phyloP scores from a whole-genome alignment of 2,797 vertebrate species.

The Thamnophis elegans region DNA sequence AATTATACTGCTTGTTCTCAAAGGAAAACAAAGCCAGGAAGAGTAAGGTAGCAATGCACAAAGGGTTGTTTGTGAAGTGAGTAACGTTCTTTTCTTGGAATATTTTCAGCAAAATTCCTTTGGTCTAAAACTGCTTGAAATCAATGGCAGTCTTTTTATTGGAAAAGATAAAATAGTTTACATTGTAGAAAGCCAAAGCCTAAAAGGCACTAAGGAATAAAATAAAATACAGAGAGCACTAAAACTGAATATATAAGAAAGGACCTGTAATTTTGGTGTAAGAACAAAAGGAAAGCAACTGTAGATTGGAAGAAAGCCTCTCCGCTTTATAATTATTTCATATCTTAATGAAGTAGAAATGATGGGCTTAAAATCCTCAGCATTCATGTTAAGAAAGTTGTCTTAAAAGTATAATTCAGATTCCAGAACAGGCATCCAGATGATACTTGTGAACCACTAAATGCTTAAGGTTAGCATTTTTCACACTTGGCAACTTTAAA shows the following conservation, averaged over 20 bases:
- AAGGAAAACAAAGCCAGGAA: slow-evolving; percentile 73
- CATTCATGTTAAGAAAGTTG: background rate
- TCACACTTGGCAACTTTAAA: background rate
- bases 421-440: background rate
- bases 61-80: slow-evolving; percentile 36
- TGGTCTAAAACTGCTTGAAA: background rate
- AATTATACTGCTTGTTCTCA: slow-evolving; percentile 48
- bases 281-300: background rate
- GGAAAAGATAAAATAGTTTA: background rate
- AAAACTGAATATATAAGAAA: background rate
- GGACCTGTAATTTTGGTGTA: background rate
- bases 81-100: background rate
- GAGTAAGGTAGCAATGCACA: slow-evolving; percentile 26
- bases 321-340: background rate
- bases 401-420: background rate
- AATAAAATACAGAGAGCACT: background rate
- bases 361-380: background rate
- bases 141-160: background rate
- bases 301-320: background rate
- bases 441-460: background rate
- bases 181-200: background rate
- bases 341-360: background rate
- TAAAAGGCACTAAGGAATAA: background rate
- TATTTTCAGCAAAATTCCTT: slow-evolving; percentile 15
- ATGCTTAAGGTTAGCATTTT: background rate